These are phyloP conservation scores for Amphipoea oculea DNA, from an alignment of 2,888 invertebrate genomes.

Conservation along the genomic window DNA sequence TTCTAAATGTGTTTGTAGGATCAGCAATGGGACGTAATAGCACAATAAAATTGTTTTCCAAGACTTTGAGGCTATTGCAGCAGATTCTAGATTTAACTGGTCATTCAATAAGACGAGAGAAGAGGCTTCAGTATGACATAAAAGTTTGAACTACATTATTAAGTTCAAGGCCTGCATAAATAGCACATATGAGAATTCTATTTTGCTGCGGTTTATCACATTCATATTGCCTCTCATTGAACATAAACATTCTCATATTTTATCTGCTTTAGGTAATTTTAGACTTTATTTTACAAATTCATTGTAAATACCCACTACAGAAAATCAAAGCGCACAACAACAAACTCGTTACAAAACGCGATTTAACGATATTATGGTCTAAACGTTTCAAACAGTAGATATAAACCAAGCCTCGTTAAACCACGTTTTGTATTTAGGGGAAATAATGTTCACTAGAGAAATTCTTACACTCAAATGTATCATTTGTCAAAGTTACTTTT, in stretches of 20 bases:
- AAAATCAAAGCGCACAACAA: conserved; percentile 33
- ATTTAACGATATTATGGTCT: background rate
- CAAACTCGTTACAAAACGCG: conserved; percentile 3
- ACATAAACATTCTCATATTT: conserved; percentile 14
- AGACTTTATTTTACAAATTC: conserved; percentile 36
- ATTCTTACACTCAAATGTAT: background rate
- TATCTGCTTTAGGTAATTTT: conserved; percentile 14
- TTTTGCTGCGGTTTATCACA: background rate
- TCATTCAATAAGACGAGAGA: background rate
- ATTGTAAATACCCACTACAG: conserved; percentile 52
- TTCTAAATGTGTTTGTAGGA: background rate
- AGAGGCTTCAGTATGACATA: background rate
- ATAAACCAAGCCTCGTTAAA: background rate
- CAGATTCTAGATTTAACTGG: background rate
- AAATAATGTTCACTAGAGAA: background rate
- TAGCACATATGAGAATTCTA: background rate
- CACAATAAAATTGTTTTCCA: background rate
- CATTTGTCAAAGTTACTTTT: background rate
- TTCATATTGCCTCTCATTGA: conserved; percentile 20
- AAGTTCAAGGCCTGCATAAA: background rate
- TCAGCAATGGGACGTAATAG: background rate
- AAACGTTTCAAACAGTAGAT: background rate
- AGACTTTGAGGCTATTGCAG: background rate
- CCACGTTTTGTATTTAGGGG: background rate
- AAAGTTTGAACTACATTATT: background rate